Percentiles rank a stretch among this genome's conserved stretches.
Conservation (phyloP, 2,888 invertebrate species). For the Brenthis hecate region DNA sequence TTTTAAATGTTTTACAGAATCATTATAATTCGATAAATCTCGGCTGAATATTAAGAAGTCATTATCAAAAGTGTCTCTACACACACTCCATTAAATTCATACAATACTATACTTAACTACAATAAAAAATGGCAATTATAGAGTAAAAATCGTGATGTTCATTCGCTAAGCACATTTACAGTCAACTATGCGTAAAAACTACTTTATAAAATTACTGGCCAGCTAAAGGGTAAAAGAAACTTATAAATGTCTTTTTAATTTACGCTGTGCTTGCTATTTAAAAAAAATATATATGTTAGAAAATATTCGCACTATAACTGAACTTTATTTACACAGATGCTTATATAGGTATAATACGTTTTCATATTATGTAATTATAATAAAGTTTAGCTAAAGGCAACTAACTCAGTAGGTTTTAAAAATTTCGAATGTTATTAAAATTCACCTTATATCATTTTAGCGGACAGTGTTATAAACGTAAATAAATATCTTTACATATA, state of each 20-base stretch:
- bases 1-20: neutral
- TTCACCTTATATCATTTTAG: too few relatives aligned
- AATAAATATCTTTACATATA: too few relatives aligned
- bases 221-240: neutral
- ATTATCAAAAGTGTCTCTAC: conserved; percentile 24
- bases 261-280: neutral
- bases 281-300: neutral
- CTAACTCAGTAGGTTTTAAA: too few relatives aligned
- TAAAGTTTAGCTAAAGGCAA: too few relatives aligned
- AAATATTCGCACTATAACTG: neutral
- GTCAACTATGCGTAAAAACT: conserved; percentile 9
- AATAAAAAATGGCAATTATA: conserved; percentile 53
- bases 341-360: too few relatives aligned
- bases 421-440: too few relatives aligned
- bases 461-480: too few relatives aligned
- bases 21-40: neutral
- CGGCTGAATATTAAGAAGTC: conserved; percentile 25
- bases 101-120: conserved; percentile 49
- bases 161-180: conserved; percentile 51
- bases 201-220: conserved; percentile 14
- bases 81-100: conserved; percentile 48
- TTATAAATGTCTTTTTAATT: conserved; percentile 8
- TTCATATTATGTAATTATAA: too few relatives aligned
- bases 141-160: conserved; percentile 54
- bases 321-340: neutral